phyloP scores from a whole-genome alignment of 2,797 vertebrate genomes.

The Pteropus rufus region DNA sequence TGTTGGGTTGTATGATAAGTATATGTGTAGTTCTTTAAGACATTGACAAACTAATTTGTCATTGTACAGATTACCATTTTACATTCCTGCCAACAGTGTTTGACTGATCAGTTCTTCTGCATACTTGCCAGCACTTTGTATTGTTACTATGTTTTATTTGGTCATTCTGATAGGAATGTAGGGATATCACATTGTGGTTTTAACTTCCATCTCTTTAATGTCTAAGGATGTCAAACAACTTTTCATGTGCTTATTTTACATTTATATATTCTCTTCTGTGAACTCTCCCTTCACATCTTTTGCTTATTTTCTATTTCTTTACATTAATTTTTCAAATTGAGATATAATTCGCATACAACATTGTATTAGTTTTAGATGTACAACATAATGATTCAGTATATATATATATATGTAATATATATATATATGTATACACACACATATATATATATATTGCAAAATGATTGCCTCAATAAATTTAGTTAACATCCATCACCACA shows the following conservation, averaged over 20 bases:
- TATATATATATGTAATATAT: no score
- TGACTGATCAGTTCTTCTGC: background rate
- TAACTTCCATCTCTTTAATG: background rate
- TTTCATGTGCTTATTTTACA: background rate
- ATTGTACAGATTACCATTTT: slow-evolving; percentile 11
- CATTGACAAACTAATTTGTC: background rate
- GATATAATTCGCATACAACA: no score
- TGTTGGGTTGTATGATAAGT: background rate
- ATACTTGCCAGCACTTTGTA: background rate
- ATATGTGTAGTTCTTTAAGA: background rate
- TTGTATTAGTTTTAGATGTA: no score
- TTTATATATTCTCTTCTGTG: background rate
- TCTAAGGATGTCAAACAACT: background rate
- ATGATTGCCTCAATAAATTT: background rate
- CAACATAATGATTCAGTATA: no score
- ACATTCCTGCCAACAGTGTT: background rate
- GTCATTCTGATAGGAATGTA: background rate
- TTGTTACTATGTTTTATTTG: background rate
- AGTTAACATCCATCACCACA: background rate
- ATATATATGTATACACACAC: no score
- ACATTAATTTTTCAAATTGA: background rate
- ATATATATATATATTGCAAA: background rate
- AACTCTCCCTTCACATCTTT: background rate
- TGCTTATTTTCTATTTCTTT: background rate
- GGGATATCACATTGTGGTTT: background rate